Evolutionary conservation across 2,888 invertebrate genomes (phyloP).

Genomic region (Apocheima hispidaria): DNA sequence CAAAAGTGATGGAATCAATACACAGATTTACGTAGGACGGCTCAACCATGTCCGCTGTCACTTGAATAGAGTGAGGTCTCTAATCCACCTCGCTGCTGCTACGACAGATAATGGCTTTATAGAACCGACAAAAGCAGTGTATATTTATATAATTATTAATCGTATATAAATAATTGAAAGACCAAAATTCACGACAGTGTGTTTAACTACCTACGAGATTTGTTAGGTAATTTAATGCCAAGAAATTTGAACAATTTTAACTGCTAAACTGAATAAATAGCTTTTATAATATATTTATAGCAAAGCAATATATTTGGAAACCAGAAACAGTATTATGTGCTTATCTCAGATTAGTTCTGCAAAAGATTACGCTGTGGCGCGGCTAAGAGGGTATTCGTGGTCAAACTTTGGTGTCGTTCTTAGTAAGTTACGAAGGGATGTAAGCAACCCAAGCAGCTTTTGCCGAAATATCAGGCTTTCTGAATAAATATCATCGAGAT

Average conservation of each 20-base stretch:
- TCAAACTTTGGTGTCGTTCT: slow-evolving; percentile 30
- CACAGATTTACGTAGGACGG: neutral
- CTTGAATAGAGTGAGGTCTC: slow-evolving; percentile 14
- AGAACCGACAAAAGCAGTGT: neutral
- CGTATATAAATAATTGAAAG: neutral
- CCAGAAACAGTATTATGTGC: slow-evolving; percentile 4
- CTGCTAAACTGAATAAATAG: neutral
- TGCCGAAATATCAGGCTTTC: neutral
- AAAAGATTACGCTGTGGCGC: slow-evolving; percentile 15
- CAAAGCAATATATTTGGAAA: slow-evolving; percentile 3
- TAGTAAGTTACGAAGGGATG: slow-evolving; percentile 33
- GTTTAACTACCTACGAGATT: too few species aligned
- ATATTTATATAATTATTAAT: neutral
- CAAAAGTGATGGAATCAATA: slow-evolving; percentile 1
- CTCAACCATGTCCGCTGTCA: slow-evolving; percentile 3
- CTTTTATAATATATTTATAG: too few species aligned
- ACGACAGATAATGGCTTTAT: neutral
- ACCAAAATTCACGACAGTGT: neutral
- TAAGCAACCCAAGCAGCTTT: slow-evolving; percentile 10
- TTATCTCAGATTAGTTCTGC: slow-evolving; percentile 17
- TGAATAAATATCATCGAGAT: slow-evolving; percentile 11
- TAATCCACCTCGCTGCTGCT: slow-evolving; percentile 8
- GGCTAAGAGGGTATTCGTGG: slow-evolving; percentile 28
- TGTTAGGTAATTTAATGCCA: neutral
- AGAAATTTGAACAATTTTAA: neutral